These are phyloP conservation scores for Rhabdornis inornatus DNA, from an alignment of 2,113 vertebrate genomes.

Conservation along the genomic window DNA sequence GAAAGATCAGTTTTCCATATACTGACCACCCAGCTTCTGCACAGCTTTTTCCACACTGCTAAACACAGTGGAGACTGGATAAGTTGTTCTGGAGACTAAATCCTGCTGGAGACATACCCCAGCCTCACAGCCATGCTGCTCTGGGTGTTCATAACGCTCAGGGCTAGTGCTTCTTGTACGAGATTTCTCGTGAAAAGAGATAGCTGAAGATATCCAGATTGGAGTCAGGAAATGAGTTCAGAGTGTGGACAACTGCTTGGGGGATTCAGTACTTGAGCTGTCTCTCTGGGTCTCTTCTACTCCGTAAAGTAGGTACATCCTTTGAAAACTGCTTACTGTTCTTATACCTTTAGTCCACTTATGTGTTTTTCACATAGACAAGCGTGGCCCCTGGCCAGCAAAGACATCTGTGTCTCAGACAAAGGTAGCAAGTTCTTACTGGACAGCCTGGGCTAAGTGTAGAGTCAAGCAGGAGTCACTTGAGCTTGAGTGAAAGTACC, in stretches of 20 bases:
- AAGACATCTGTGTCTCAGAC: background rate
- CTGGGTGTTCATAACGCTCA: background rate
- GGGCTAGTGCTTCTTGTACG: background rate
- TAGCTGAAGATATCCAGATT: background rate
- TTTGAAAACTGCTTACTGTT: background rate
- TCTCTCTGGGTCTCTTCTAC: background rate
- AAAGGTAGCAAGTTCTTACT: background rate
- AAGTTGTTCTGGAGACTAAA: background rate
- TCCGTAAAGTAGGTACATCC: background rate
- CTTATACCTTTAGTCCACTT: background rate
- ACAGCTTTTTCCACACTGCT: background rate
- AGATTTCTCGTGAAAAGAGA: background rate
- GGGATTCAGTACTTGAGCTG: background rate
- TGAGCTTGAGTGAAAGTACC: background rate
- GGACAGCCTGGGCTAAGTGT: background rate
- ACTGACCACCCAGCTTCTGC: background rate
- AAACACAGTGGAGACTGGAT: background rate
- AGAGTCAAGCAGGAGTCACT: background rate
- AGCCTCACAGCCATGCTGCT: background rate
- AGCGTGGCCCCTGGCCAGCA: background rate
- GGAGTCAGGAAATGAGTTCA: background rate
- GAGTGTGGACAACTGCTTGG: fast-evolving
- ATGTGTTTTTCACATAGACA: background rate
- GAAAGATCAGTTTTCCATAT: background rate
- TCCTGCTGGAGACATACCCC: background rate